These are phyloP conservation scores for Oxytorus armatus DNA, from an alignment of 2,888 invertebrate genomes.

Conservation along the genomic window DNA sequence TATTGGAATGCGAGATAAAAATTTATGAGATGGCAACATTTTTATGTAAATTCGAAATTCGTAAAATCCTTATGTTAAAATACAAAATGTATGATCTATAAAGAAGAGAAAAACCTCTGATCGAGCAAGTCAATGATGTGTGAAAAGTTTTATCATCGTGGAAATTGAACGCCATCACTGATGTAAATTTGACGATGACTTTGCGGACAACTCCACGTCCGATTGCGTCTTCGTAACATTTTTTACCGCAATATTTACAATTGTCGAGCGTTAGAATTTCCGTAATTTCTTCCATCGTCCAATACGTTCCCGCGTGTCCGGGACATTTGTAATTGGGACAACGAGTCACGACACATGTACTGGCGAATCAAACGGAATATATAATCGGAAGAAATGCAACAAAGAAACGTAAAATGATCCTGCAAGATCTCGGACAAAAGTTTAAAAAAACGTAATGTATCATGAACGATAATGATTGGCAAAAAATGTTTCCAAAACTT, in stretches of 20 bases:
- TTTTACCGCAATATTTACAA: constrained; percentile 46
- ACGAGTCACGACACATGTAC: constrained; percentile 42
- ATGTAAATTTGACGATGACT: constrained; percentile 48
- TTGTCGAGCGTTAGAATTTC: not conserved
- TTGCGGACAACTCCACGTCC: constrained; percentile 45
- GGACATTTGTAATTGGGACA: constrained; percentile 53
- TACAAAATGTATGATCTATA: not conserved
- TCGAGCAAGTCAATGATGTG: constrained; percentile 34
- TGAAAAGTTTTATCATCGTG: constrained; percentile 29
- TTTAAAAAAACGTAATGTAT: not conserved
- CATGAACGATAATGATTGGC: not conserved
- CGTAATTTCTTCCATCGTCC: constrained; percentile 20
- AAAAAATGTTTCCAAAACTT: constrained; percentile 7
- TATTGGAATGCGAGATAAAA: no score
- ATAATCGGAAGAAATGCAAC: no score
- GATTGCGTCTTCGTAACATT: constrained; percentile 37
- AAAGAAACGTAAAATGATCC: not conserved
- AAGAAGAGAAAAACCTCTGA: constrained; percentile 36
- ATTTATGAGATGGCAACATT: not conserved
- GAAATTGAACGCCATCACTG: constrained; percentile 27
- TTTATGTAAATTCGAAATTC: no score
- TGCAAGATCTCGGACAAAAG: not conserved
- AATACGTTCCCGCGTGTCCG: constrained; percentile 34
- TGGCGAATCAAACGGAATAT: constrained; percentile 4
- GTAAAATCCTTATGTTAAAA: no score